Evolutionary conservation across 2,797 vertebrate species (phyloP).

Genomic region (Neosalanx taihuensis): DNA sequence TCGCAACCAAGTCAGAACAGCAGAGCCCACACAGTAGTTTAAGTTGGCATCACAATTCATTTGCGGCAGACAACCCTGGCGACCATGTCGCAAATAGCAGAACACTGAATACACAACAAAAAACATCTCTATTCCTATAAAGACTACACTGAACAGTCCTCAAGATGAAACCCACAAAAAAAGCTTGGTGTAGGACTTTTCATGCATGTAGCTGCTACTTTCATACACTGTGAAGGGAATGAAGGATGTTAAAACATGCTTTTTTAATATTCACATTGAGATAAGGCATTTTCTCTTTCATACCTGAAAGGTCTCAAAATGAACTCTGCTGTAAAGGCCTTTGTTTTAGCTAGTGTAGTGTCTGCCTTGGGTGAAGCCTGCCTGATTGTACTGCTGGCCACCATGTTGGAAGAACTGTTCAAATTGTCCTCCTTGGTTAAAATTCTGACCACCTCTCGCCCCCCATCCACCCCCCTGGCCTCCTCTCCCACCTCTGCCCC

Average conservation of each 20-base stretch:
- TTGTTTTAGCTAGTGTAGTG: constrained; percentile 90
- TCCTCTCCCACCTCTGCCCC: constrained; percentile 72
- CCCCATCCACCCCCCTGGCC: constrained; percentile 88
- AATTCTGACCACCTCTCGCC: constrained; percentile 87
- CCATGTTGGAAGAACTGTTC: constrained; percentile 99
- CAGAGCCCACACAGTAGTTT: constrained; percentile 74
- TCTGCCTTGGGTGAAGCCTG: constrained; percentile 92
- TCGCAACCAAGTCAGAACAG: constrained; percentile 62
- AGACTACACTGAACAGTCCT: constrained; percentile 29
- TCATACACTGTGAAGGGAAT: constrained; percentile 13
- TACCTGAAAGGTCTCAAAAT: constrained; percentile 38
- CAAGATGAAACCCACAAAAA: constrained; percentile 17
- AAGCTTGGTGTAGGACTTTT: constrained; percentile 2
- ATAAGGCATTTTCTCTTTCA: constrained; percentile 41
- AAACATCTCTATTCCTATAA: constrained; percentile 17
- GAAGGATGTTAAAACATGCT: constrained; percentile 26
- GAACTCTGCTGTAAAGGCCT: constrained; percentile 73
- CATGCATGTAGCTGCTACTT: constrained; percentile 15
- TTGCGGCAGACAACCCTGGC: constrained; percentile 18
- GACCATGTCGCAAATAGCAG: constrained; percentile 7
- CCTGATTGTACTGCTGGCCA: constrained; percentile 92
- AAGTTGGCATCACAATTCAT: constrained; percentile 24
- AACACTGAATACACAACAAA: constrained; percentile 26
- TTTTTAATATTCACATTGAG: constrained; percentile 12
- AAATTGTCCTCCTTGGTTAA: constrained; percentile 95